phyloP scores from a whole-genome alignment of 1,140 invertebrate genomes.

The Halesus radiatus region DNA sequence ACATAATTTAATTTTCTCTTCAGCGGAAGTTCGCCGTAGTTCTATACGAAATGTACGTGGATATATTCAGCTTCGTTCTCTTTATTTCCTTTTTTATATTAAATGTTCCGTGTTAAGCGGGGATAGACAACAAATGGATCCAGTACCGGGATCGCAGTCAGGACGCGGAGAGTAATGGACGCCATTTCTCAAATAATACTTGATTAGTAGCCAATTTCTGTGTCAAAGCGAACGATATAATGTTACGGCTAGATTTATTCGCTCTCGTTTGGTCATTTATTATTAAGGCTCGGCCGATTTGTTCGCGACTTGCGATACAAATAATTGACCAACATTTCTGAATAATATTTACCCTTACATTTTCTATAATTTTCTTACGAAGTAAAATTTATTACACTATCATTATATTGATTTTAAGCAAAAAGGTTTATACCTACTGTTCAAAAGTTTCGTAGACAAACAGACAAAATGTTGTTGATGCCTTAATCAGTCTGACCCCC shows the following conservation, averaged over 20 bases:
- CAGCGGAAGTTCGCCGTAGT: slow-evolving; percentile 7
- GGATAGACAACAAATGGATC: slow-evolving; percentile 1
- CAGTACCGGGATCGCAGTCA: background rate
- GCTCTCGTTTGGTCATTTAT: background rate
- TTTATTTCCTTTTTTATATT: slow-evolving; percentile 33
- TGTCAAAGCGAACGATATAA: slow-evolving; percentile 21
- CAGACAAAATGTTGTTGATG: slow-evolving; percentile 3
- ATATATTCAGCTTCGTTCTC: slow-evolving; percentile 1
- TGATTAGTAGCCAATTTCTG: slow-evolving; percentile 38
- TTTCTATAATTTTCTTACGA: too few species aligned
- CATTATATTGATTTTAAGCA: too few species aligned
- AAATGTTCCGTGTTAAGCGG: slow-evolving; percentile 26
- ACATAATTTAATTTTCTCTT: slow-evolving; percentile 44
- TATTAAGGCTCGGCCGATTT: background rate
- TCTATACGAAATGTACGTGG: background rate
- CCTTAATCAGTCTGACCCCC: slow-evolving; percentile 17
- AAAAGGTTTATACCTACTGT: too few species aligned
- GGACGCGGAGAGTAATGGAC: background rate
- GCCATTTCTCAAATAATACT: slow-evolving; percentile 15
- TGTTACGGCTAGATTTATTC: slow-evolving; percentile 4
- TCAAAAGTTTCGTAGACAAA: too few species aligned
- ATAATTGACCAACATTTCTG: background rate
- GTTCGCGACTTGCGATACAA: background rate
- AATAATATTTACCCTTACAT: background rate
- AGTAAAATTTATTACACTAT: too few species aligned